Conservation (phyloP, 2,797 vertebrate genomes). For the Lycodopsis pacificus region DNA sequence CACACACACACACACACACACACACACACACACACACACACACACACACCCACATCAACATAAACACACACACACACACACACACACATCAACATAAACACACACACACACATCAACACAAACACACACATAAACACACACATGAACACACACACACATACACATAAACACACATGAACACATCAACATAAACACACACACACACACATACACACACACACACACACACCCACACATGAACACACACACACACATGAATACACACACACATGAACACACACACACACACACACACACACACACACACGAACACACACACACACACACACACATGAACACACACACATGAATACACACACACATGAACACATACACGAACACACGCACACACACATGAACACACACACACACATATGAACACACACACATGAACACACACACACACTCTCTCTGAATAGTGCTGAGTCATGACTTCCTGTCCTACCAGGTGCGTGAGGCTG, state of each 20-base stretch:
- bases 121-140: no score
- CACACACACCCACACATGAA: slow-evolving; percentile 76
- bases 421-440: slow-evolving; percentile 77
- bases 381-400: slow-evolving; percentile 37
- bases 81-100: slow-evolving; percentile 33
- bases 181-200: slow-evolving; percentile 67
- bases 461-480: neutral
- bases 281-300: slow-evolving; percentile 82
- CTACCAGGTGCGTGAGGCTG: slow-evolving; percentile 94
- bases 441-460: neutral
- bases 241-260: slow-evolving; percentile 75
- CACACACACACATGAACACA: no score
- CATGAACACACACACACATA: slow-evolving; percentile 86
- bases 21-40: neutral
- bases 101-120: neutral
- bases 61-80: slow-evolving; percentile 84
- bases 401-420: slow-evolving; percentile 87
- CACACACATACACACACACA: slow-evolving; percentile 70
- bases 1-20: slow-evolving; percentile 73
- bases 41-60: neutral
- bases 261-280: slow-evolving; percentile 65
- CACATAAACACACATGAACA: slow-evolving; percentile 70
- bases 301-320: slow-evolving; percentile 82
- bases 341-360: slow-evolving; percentile 81
- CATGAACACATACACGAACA: slow-evolving; percentile 62